Conservation (phyloP, 2,888 invertebrate species). For the Argyresthia albistria region DNA sequence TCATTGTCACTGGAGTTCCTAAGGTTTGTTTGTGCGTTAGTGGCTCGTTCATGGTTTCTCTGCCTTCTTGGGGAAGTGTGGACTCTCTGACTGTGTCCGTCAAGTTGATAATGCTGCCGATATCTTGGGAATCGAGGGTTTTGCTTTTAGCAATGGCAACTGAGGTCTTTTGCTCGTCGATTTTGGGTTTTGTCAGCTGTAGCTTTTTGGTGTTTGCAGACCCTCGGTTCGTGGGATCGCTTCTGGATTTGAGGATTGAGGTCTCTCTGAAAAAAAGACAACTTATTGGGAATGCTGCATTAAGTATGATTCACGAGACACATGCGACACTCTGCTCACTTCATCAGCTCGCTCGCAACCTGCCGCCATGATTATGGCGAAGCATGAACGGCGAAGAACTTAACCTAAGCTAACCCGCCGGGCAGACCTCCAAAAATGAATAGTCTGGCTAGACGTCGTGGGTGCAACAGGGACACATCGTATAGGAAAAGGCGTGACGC, state of each 20-base stretch:
- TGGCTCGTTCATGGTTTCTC: constrained; percentile 13
- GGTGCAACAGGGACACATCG: no score
- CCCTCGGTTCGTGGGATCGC: not conserved
- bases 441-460: no score
- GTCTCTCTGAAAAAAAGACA: not conserved
- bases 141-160: not conserved
- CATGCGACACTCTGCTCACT: no score
- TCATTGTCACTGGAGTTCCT: constrained; percentile 48
- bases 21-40: constrained; percentile 6
- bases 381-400: no score
- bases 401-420: no score
- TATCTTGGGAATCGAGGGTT: not conserved
- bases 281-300: not conserved
- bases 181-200: not conserved
- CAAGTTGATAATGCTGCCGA: constrained; percentile 30
- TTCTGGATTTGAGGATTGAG: not conserved
- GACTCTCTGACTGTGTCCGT: constrained; percentile 28
- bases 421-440: no score
- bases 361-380: no score
- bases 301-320: no score
- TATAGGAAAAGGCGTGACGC: no score
- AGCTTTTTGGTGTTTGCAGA: not conserved
- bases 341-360: no score
- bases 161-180: not conserved
- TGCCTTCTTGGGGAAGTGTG: constrained; percentile 15